Percentiles rank a stretch among this genome's conserved stretches.
Evolutionary conservation across 1,140 invertebrate genomes (phyloP).

Genomic region (Drosophila ironensis): DNA sequence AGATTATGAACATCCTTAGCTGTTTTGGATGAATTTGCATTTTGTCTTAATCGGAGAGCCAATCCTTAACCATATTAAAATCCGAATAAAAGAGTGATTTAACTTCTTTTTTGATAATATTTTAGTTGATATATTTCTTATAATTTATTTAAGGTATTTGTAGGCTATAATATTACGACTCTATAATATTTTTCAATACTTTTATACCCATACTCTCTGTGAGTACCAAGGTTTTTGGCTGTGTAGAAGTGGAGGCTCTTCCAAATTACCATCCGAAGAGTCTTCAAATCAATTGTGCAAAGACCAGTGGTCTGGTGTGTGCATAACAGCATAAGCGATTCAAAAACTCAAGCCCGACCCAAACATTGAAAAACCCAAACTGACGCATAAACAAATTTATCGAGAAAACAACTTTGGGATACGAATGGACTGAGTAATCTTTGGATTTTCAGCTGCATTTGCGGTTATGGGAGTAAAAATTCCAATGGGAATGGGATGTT

Average conservation of each 20-base stretch:
- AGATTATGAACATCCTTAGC: no score
- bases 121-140: no score
- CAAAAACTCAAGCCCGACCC: constrained; percentile 3
- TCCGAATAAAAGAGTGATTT: no score
- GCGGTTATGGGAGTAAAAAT: background rate
- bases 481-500: background rate
- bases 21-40: no score
- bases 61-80: no score
- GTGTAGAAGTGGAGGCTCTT: background rate
- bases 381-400: constrained; percentile 37
- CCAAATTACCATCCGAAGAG: constrained; percentile 39
- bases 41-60: no score
- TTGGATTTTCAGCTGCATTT: background rate
- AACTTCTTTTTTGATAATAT: no score
- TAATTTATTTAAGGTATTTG: background rate
- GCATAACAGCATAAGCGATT: background rate
- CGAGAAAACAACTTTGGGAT: constrained; percentile 21
- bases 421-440: constrained; percentile 3
- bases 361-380: constrained; percentile 36
- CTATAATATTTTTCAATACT: no score
- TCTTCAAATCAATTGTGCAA: constrained; percentile 52
- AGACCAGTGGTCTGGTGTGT: constrained; percentile 16
- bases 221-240: no score
- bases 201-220: no score
- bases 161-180: no score